A percentile compares a stretch with the other conserved stretches of the same genome.
These are phyloP conservation scores for Blastomussa wellsi DNA, from an alignment of 92 coral and sea anemone genomes.

Conservation along the genomic window DNA sequence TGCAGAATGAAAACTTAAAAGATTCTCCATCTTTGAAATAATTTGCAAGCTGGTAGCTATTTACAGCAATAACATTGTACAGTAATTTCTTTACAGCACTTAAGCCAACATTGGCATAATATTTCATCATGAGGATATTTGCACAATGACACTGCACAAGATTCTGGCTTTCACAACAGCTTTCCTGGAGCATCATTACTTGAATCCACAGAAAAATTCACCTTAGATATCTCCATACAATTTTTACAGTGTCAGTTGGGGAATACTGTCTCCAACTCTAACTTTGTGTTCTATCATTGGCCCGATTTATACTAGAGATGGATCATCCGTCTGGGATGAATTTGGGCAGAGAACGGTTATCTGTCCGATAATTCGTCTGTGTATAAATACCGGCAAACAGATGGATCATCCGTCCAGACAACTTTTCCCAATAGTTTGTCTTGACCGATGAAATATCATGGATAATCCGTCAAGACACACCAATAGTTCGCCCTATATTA, in stretches of 20 bases:
- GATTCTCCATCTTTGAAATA: conserved; percentile 1
- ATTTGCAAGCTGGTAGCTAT: conserved; percentile 13
- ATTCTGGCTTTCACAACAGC: background rate
- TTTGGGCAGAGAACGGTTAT: too few species aligned
- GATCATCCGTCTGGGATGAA: too few species aligned
- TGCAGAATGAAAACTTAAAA: background rate
- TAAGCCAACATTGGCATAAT: background rate
- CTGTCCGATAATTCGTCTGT: too few species aligned
- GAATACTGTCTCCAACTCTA: background rate
- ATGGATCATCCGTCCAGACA: too few species aligned
- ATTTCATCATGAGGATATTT: background rate
- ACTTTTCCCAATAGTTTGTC: too few species aligned
- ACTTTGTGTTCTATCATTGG: background rate
- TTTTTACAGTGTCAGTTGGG: background rate
- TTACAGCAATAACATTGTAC: conserved; percentile 22
- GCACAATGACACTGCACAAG: background rate
- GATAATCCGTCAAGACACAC: too few species aligned
- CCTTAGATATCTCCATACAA: background rate
- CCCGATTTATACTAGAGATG: too few species aligned
- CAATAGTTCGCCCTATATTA: too few species aligned
- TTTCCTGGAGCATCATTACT: background rate
- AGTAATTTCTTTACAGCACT: background rate
- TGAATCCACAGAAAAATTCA: background rate
- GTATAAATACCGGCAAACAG: too few species aligned
- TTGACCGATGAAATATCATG: too few species aligned